Evolutionary conservation across 2,888 invertebrate species (phyloP).

Genomic region (Trichopoda pennipes): DNA sequence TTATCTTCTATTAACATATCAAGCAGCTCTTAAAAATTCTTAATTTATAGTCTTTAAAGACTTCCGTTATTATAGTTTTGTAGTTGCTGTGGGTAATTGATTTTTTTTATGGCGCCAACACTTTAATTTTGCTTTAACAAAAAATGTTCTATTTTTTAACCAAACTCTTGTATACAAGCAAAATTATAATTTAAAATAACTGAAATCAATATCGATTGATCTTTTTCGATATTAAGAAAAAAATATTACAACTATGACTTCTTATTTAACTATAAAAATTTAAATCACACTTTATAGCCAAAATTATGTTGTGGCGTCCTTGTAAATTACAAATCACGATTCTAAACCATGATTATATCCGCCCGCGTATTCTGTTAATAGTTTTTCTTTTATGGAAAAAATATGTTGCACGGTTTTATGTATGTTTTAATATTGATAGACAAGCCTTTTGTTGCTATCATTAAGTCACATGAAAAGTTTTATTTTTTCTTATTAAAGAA

Average conservation of each 20-base stretch:
- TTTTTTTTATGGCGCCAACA: constrained; percentile 63
- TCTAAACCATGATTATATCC: constrained; percentile 56
- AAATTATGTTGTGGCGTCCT: constrained; percentile 47
- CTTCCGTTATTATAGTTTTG: constrained; percentile 43
- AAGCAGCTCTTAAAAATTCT: neutral
- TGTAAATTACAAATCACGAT: constrained; percentile 62
- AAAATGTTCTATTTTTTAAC: constrained; percentile 44
- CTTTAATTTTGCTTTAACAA: constrained; percentile 8
- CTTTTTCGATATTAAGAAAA: constrained; percentile 16
- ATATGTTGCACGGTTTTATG: constrained; percentile 14
- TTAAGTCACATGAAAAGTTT: constrained; percentile 35
- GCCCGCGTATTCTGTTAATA: constrained; percentile 41
- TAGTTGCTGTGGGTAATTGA: constrained; percentile 52
- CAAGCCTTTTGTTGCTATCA: constrained; percentile 51
- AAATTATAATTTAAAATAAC: neutral
- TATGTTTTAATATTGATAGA: constrained; percentile 18
- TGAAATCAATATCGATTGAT: constrained; percentile 44
- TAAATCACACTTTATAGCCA: constrained; percentile 27
- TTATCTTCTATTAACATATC: neutral
- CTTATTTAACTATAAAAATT: constrained; percentile 57
- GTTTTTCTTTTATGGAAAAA: neutral
- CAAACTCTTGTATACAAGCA: constrained; percentile 5
- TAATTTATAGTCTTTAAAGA: constrained; percentile 11
- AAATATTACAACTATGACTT: constrained; percentile 45
- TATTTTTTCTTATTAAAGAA: constrained; percentile 13